Evolutionary conservation across 2,888 invertebrate genomes (phyloP), one percentile per base, ranked within the genome.

Genomic region (Actias luna): DNA sequence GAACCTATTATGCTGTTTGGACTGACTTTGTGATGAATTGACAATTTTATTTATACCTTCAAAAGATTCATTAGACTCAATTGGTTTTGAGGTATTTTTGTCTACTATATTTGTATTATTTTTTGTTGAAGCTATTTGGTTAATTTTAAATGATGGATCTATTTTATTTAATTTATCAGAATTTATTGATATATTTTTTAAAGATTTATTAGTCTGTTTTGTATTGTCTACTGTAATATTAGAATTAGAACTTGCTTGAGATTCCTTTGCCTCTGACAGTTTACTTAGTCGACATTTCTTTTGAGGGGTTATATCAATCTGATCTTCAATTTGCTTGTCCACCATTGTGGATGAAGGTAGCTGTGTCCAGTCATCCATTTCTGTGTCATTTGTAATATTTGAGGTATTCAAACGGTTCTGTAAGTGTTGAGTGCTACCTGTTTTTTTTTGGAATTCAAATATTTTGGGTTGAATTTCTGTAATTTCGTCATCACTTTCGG

Each of bases 321-420:
- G 74, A 10, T 76, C 77, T 70, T 88, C 80, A 7, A 84, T 64
- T 66, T 87, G 84, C 63, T 83, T 78, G 33, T 87, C 92, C 62
- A 92, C 79, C 88, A 92, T 87, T 39, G 93, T 93, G 8, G 93
- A 93, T 27, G 92, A 93, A 31, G 92, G 90, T 10, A 93, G 67
- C 16, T 81, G 76, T 61, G 78, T 83, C 87, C 90, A 89, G 42
- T 88, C 87, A 65, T 90, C 90, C 70, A 89, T 78, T 78, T 92
- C 92, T 61, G 85, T 78, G 65, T 91, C 89, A 59, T 79, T 82
- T 58, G 83, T 82, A 22, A 84, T 67, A 70, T 83, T 88, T 5
- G 85, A 83, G 1, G 79, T 70, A 0, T 76, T 22, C 16, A 8
- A 46, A 16, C 29, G 65, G 33, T 4, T 67, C 72, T 35, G 68